These are phyloP conservation scores for Teleogryllus oceanicus DNA, from an alignment of 2,888 invertebrate species.

Conservation along the genomic window DNA sequence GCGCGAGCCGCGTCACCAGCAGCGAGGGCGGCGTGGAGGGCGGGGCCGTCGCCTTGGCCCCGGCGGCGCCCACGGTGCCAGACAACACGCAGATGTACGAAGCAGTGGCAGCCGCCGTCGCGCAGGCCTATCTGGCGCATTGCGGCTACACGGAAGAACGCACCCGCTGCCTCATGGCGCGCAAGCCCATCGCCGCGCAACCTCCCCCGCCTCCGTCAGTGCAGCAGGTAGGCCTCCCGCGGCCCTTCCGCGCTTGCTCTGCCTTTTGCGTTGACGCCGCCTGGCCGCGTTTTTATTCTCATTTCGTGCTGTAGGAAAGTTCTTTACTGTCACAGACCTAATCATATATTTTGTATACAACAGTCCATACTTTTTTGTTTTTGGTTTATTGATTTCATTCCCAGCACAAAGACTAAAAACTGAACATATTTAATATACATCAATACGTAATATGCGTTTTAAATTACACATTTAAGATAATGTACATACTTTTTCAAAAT, in stretches of 20 bases:
- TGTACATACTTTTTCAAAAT: too few relatives aligned
- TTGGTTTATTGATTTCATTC: too few relatives aligned
- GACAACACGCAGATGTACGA: slow-evolving; percentile 62
- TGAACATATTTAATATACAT: too few relatives aligned
- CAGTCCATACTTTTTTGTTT: too few relatives aligned
- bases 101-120: slow-evolving; percentile 54
- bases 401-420: too few relatives aligned
- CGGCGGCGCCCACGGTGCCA: slow-evolving; percentile 67
- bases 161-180: slow-evolving; percentile 60
- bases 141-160: slow-evolving; percentile 87
- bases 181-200: slow-evolving; percentile 60
- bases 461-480: too few relatives aligned
- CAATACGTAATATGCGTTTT: too few relatives aligned
- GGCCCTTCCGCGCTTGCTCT: not conserved
- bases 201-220: slow-evolving; percentile 24
- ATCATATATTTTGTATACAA: too few relatives aligned
- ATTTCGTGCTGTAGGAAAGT: too few relatives aligned
- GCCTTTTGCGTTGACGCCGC: not conserved
- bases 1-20: slow-evolving; percentile 42
- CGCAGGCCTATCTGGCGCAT: slow-evolving; percentile 81
- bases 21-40: slow-evolving; percentile 48
- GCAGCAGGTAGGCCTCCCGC: not conserved
- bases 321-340: too few relatives aligned
- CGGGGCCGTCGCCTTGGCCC: slow-evolving; percentile 51
- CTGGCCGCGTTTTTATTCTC: not conserved